Evolutionary conservation across 2,888 invertebrate genomes (phyloP).

Genomic region (Nasonovia ribisnigri): DNA sequence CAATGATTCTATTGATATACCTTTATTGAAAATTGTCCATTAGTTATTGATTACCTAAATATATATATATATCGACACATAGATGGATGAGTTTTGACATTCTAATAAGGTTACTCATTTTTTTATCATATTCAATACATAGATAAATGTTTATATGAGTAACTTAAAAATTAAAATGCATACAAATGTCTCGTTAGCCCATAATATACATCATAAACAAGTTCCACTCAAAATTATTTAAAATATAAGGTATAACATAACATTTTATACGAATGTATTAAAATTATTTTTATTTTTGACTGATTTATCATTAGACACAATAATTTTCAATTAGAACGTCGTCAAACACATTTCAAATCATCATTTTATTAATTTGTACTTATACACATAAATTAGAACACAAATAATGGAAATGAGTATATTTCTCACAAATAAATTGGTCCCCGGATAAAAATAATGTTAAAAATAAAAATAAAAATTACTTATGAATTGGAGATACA

Average conservation of each 20-base stretch:
- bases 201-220: neutral
- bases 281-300: neutral
- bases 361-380: neutral
- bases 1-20: neutral
- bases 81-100: neutral
- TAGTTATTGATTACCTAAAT: neutral
- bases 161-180: neutral
- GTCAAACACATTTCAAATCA: neutral
- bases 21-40: neutral
- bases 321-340: neutral
- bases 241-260: neutral
- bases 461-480: neutral
- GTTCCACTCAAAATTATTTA: neutral
- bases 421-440: neutral
- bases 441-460: neutral
- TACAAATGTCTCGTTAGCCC: neutral
- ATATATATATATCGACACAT: neutral
- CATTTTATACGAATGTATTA: neutral
- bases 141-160: neutral
- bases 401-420: neutral
- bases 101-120: neutral
- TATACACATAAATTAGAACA: neutral
- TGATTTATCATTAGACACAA: neutral
- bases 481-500: neutral
- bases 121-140: neutral